Evolutionary conservation across 1,140 invertebrate genomes (phyloP), one percentile per base, ranked within the genome.

Genomic region (Cylas formicarius): DNA sequence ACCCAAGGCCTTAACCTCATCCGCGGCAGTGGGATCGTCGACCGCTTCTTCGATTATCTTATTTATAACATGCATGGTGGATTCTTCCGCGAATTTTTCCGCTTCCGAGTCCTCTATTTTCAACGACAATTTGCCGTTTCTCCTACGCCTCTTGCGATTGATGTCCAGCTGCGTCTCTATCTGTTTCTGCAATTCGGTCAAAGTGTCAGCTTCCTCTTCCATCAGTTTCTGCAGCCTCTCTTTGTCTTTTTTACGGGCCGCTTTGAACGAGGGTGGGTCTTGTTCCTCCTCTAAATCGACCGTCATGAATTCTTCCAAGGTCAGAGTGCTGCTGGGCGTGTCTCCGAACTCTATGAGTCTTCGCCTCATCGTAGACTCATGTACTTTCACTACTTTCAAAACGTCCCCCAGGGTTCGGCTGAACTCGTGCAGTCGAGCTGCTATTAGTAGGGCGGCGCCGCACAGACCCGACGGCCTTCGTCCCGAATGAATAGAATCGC

Each of bases 281-380:
- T 93, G 88, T 60, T 96, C 92, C 56, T 95, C 90, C 63, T 97
- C 93, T 36, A 99, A 71, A 67, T 99, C 94, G 4, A 98, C 88
- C 1, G 81, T 87, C 81, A 96, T 90, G 62, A 99, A 99, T 70
- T 99, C 93, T 50, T 98, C 92, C 5, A 97, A 71, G 0, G 94
- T 97, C 16, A 99, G 68, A 0, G 74, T 74, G 60, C 86, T 86
- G 1, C 90, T 92, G 0, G 93, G 90, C 1, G 95, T 98, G 29
- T 92, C 90, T 1, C 90, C 88, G 69, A 99, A 99, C 70, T 99
- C 96, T 10, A 87, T 76, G 9, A 99, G 71, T 41, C 90, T 79
- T 74, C 96, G 96, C 28, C 88, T 75, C 10, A 97, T 68, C 0
- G 94, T 97, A 0, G 87, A 84, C 67, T 95, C 90, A 60, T 96